Evolutionary conservation across 2,888 invertebrate genomes (phyloP), one percentile per base, ranked within the genome.

Genomic region (Corythucha ciliata): DNA sequence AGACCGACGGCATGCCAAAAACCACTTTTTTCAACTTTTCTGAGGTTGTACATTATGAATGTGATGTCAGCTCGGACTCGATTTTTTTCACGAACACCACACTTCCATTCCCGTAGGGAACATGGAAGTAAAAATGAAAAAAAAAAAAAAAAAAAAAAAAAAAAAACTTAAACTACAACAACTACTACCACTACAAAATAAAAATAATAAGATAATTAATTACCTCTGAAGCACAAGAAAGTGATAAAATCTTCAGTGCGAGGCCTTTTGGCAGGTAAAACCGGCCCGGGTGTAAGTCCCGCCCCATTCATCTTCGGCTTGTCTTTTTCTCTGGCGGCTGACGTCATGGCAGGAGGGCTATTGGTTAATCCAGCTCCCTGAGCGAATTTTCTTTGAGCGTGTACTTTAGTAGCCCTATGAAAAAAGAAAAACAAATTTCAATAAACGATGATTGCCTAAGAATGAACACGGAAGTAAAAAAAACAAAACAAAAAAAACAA

Each of bases 301-400:
- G 42, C 48, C 26, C 57, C 58, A 49, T 58, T 58, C 34, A 53
- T 33, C 53, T 59, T 57, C 18, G 24, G 24, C 42, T 58, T 57
- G 27, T 59, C 59, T 52, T 58, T 59, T 26, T 80, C 79, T 61
- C 78, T 76, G 5, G 76, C 71, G 7, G 79, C n/a, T 76, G 22
- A 79, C 58, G 32, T 46, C 48, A 49, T 70, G 69, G 14, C 72
- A 68, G 22, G 77, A 73, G n/a, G n/a, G n/a, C n/a, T n/a, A 63
- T 74, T 76, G 37, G 50, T 58, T 56, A 74, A 73, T 26, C 78
- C 77, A 16, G 79, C 79, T 59, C 84, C 86, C 69, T 87, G 86
- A 27, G 88, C 88, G 73, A 89, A 89, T 70, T 89, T 89, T 56
- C 89, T 72, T 69, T 89, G 88, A 36, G 87, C 88, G 67, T 86